Percentiles rank a stretch among this genome's conserved stretches.
Conservation (phyloP, 1,140 invertebrate genomes). For the Papilio aristodemus region DNA sequence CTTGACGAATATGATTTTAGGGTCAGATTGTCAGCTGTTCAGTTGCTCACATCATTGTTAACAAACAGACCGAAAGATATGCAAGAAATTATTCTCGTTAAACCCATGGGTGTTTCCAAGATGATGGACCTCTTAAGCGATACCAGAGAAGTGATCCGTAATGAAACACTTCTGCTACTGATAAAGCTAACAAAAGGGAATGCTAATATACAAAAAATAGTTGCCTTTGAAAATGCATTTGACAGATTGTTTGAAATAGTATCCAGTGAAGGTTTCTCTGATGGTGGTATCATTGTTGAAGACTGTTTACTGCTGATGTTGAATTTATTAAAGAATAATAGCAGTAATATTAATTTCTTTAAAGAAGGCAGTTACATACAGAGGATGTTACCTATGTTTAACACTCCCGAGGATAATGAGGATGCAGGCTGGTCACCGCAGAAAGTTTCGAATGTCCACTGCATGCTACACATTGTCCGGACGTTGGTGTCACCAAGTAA, state of each 20-base stretch:
- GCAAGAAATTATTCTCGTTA: slow-evolving; percentile 96
- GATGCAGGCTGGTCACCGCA: slow-evolving; percentile 95
- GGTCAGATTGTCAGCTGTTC: slow-evolving; percentile 93
- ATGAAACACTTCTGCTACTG: slow-evolving; percentile 96
- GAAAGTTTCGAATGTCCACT: slow-evolving; percentile 96
- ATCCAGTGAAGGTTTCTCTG: slow-evolving; percentile 93
- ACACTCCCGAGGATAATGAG: slow-evolving; percentile 85
- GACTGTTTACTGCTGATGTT: slow-evolving; percentile 98
- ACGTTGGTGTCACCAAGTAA: slow-evolving; percentile 94
- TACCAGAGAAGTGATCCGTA: slow-evolving; percentile 96
- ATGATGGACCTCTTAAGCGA: slow-evolving; percentile 97
- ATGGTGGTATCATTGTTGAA: slow-evolving; percentile 98
- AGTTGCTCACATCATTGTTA: slow-evolving; percentile 90
- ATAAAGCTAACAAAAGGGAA: slow-evolving; percentile 97
- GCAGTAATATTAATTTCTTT: slow-evolving; percentile 99
- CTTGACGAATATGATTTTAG: slow-evolving; percentile 97
- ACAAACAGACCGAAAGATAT: slow-evolving; percentile 93
- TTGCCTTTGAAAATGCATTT: slow-evolving; percentile 99
- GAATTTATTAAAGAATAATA: slow-evolving; percentile 96
- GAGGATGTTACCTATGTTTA: slow-evolving; percentile 92
- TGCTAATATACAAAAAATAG: slow-evolving; percentile 99
- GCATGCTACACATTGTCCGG: slow-evolving; percentile 93
- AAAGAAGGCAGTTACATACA: slow-evolving; percentile 98
- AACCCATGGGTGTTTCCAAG: slow-evolving; percentile 98
- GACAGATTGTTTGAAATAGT: slow-evolving; percentile 97